Conservation (phyloP, 2,888 invertebrate genomes). For the Muschampia plurimacula region DNA sequence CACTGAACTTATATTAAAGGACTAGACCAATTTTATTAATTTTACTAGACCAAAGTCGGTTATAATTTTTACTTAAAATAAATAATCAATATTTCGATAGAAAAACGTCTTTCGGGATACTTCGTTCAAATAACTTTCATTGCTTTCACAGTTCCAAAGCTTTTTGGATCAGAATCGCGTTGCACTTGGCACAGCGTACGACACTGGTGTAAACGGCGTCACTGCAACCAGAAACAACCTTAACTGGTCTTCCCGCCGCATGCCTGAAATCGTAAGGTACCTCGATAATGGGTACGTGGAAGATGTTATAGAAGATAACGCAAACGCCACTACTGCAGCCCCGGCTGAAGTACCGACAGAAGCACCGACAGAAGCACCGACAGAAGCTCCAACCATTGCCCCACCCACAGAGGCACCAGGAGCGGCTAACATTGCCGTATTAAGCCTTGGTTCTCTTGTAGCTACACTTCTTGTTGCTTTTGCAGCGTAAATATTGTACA, state of each 20-base stretch:
- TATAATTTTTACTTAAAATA: too few species aligned
- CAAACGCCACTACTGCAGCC: not conserved
- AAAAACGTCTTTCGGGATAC: too few species aligned
- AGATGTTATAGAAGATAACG: constrained; percentile 51
- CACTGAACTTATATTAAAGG: too few species aligned
- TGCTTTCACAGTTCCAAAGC: constrained; percentile 57
- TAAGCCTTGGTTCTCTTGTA: constrained; percentile 63
- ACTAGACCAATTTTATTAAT: too few species aligned
- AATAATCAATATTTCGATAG: too few species aligned
- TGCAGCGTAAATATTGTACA: constrained; percentile 41
- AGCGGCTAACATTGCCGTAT: constrained; percentile 62
- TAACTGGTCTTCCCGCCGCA: constrained; percentile 59
- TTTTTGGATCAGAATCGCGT: constrained; percentile 62
- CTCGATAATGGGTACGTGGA: constrained; percentile 70
- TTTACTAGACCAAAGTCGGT: too few species aligned
- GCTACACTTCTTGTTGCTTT: constrained; percentile 58
- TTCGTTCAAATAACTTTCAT: not conserved
- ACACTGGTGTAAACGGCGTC: constrained; percentile 56
- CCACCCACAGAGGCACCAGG: not conserved
- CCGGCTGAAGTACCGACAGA: not conserved
- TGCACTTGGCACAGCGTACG: constrained; percentile 58
- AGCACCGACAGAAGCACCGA: not conserved
- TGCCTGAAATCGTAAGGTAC: constrained; percentile 60
- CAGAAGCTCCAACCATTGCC: not conserved
- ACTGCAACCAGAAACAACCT: constrained; percentile 58